Evolutionary conservation across 1,140 invertebrate species (phyloP), one percentile per base, ranked within the genome.

Genomic region (Hyles vespertilio): DNA sequence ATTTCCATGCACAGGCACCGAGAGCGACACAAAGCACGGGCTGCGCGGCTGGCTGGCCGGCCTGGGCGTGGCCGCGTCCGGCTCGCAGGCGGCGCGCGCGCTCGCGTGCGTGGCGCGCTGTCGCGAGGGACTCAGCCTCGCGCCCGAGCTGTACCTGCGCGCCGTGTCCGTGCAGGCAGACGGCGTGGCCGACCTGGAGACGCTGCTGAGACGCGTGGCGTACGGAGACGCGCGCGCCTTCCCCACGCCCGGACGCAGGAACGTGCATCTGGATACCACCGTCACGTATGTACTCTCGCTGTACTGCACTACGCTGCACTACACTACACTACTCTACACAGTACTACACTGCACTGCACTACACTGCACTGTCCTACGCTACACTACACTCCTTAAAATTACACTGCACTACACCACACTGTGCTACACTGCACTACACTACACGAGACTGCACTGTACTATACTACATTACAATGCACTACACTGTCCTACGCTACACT

Each of bases 91-190:
- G 74, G 91, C 94, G 0, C 91, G 94, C 59, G 96, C 97, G 1
- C 91, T 98, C 9, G 90, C 92, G 53, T 98, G 97, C 77, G 88
- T 98, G 40, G 94, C 96, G 69, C 94, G 76, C n/a, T 84, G 81
- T 66, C 65, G 77, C 7, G 78, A 83, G 70, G 80, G 79, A 5
- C 77, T 83, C 22, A 79, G 76, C 5, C 59, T 84, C 0, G 79
- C 81, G 32, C 78, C 79, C 0, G 80, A 82, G 32, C 77, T 87
- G 58, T 87, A 97, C 80, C 89, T 97, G 80, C 97, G 96, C 46
- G 96, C 98, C 74, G 94, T 99, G 32, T 95, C 94, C 9, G 95
- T 99, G 69, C 95, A 97, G 73, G 96, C 97, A 9, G 95, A 96
- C 70, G 96, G 97, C 77, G 93, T 95, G 32, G 95, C 94, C 5